Evolutionary conservation across 2,797 vertebrate genomes (phyloP), one percentile per base, ranked within the genome.

Genomic region (Pygocentrus nattereri): DNA sequence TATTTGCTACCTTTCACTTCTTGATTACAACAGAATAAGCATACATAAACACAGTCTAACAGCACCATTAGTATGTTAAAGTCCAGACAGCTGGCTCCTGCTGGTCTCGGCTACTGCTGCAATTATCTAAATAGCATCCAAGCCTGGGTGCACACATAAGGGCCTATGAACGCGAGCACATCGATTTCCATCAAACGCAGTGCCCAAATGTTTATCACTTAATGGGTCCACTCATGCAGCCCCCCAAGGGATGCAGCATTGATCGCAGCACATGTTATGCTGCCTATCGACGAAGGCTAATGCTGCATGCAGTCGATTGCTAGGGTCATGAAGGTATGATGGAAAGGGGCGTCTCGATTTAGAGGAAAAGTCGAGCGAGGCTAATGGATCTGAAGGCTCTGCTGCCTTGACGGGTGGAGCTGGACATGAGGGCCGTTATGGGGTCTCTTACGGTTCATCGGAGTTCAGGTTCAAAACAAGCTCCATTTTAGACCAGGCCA

Each of bases 171-270:
- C 21, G 30, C 25, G 4, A 25, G 78, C 73, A 61, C 86, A 90
- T 90, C 87, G 87, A 88, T 91, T 91, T 87, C 86, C 78, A 79
- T 86, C 76, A 56, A 69, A 56, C 65, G 1, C 49, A 72, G 79
- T 52, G 82, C 80, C 70, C 79, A 81, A 80, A 83, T 87, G 78
- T 89, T 91, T 88, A 86, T 89, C 74, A 74, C 80, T 75, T 54
- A 69, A 84, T 68, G 70, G 79, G 85, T 83, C 67, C 59, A 34
- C 82, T 69, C 71, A 70, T 34, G 59, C 75, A 78, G 59, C 67
- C 50, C 19, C 76, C 47, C 52, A 41, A 27, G 76, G 47, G 61
- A 30, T 34, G 16, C 71, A n/a, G 12, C 81, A 86, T 90, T 81
- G 85, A 88, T 88, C 5, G 21, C 8, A 31, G 58, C 30, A 23